Conservation (phyloP, 2,113 vertebrate species). For the Plestiodon gilberti region DNA sequence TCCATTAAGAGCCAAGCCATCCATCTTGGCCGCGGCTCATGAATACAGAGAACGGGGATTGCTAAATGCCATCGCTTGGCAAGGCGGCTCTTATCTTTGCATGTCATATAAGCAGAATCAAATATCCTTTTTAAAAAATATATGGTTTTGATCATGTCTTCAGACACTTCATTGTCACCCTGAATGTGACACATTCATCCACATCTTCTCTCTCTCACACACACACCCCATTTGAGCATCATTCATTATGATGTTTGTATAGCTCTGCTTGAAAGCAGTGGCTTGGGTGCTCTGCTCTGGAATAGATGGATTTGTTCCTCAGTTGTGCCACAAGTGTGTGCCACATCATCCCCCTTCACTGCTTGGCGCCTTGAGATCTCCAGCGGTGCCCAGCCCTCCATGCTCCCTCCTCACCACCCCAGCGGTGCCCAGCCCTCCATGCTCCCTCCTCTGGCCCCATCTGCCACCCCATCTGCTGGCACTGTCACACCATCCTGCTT, state of each 20-base stretch:
- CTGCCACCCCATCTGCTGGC: too few species aligned
- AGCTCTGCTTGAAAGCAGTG: conserved; percentile 32
- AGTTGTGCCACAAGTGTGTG: too few species aligned
- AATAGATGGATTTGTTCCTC: not conserved
- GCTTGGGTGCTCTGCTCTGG: not conserved
- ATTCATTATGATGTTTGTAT: conserved; percentile 37
- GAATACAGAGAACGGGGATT: conserved; percentile 60
- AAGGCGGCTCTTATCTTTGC: conserved; percentile 13
- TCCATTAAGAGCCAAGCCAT: conserved; percentile 67
- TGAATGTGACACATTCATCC: not conserved
- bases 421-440: too few species aligned
- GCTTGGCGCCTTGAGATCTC: too few species aligned
- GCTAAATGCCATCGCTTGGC: conserved; percentile 32
- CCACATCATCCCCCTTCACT: too few species aligned
- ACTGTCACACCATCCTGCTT: too few species aligned
- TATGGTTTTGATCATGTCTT: conserved; percentile 46
- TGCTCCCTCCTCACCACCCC: too few species aligned
- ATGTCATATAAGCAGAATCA: conserved; percentile 45
- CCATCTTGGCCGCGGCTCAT: conserved; percentile 54
- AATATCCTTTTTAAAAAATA: conserved; percentile 53
- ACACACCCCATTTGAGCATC: conserved; percentile 19
- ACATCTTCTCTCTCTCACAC: not conserved
- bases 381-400: too few species aligned
- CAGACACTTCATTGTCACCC: conserved; percentile 28
- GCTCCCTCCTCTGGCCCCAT: too few species aligned